Base-by-base conservation (phyloP, 2,888 invertebrate genomes). In the Sinhomidia bicolor region DNA sequence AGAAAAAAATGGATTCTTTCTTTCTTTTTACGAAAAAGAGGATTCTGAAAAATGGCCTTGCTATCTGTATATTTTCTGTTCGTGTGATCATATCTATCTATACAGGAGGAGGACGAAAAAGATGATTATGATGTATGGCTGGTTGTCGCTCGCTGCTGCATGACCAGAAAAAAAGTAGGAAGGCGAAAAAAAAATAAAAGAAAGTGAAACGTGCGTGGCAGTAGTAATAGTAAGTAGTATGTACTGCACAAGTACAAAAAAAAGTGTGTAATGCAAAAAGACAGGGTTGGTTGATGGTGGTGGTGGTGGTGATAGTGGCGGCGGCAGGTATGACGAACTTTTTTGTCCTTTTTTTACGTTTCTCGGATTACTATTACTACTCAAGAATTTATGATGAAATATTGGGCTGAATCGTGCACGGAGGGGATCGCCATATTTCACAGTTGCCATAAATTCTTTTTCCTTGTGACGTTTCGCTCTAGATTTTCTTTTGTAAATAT, bases 91-190 rank as follows among this genome's bases (percentile, higher is more conserved):
- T 29, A 71, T 32, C 65, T 60, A 9, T 36, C n/a, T 41, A 20
- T 26, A 76, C 1, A 32, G 12, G 62, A 29, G 32, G 71, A 9
- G 23, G 26, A 29, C 23, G 2, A 51, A 78, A 76, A 68, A 14
- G 26, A 78, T 78, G 78, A 78, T 78, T 78, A 78, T 78, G 78
- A 78, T 78, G 78, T 78, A 78, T 78, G 54, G 78, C 32, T 78
- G 32, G 32, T n/a, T 78, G 71, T 71, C 71, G 71, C 71, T 71
- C 71, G 36, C 71, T 44, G 20, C 71, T 9, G 44, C 62, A 44
- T 44, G 54, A 78, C 51, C 51, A 44, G 44, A 47, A 47, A 76
- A 47, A 47, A 76, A 29, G 14, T 29, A 3, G 44, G 44, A n/a
- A 23, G 47, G n/a, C n/a, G n/a, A n/a, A n/a, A n/a, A n/a, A n/a